Conservation (phyloP, 2,888 invertebrate species). For the Drosophila nigricruria region DNA sequence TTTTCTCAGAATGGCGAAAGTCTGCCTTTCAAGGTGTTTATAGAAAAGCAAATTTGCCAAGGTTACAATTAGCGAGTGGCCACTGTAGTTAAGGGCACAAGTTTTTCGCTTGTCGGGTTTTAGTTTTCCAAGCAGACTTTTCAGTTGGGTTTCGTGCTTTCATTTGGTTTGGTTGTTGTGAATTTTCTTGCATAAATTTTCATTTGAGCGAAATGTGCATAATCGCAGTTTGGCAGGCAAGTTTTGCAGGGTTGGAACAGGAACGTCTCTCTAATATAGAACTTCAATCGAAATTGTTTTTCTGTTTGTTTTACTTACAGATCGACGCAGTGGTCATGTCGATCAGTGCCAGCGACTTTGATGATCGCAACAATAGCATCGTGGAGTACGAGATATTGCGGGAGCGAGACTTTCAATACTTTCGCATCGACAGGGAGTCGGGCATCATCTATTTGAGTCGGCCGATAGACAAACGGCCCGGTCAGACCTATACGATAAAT, state of each 20-base stretch:
- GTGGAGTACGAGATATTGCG: slow-evolving; percentile 88
- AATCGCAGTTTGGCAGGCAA: slow-evolving; percentile 39
- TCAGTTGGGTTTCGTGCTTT: slow-evolving; percentile 10
- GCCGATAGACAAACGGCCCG: slow-evolving; percentile 83
- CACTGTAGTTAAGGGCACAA: slow-evolving; percentile 11
- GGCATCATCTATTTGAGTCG: slow-evolving; percentile 91
- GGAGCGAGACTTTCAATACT: slow-evolving; percentile 88
- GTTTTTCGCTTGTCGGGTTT: not conserved
- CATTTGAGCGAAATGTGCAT: slow-evolving; percentile 55
- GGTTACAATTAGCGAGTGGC: not conserved
- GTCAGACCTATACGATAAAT: slow-evolving; percentile 84
- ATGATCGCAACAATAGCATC: slow-evolving; percentile 95
- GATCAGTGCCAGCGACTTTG: slow-evolving; percentile 96
- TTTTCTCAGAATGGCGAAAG: slow-evolving; percentile 12
- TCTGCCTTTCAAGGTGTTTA: not conserved
- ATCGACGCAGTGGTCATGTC: slow-evolving; percentile 90
- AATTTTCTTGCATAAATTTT: not conserved
- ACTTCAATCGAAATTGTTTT: slow-evolving; percentile 31
- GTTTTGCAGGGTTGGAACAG: not conserved
- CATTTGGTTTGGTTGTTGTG: not conserved
- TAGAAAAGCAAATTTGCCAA: not conserved
- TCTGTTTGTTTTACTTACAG: slow-evolving; percentile 67
- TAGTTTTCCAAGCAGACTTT: not conserved
- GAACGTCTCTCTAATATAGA: slow-evolving; percentile 5
- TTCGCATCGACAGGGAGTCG: slow-evolving; percentile 92